These are phyloP conservation scores for Galerucella pusilla DNA, from an alignment of 2,888 invertebrate species.

Conservation along the genomic window DNA sequence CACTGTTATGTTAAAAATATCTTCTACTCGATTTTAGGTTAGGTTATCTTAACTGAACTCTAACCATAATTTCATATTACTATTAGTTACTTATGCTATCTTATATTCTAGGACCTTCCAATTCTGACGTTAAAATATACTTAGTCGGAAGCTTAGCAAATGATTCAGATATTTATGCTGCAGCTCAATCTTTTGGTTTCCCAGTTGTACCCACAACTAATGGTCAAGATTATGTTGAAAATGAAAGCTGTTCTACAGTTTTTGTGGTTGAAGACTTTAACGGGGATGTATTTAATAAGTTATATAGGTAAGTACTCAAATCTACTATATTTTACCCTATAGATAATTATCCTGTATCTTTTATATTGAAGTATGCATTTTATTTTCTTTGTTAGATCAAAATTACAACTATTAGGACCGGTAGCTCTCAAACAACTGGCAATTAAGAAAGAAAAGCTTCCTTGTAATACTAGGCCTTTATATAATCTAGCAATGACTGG, in stretches of 20 bases:
- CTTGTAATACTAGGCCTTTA: constrained; percentile 82
- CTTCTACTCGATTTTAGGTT: constrained; percentile 31
- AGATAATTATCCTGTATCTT: too few species aligned
- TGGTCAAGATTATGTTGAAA: constrained; percentile 71
- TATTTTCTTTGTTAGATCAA: constrained; percentile 62
- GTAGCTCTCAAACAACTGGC: constrained; percentile 83
- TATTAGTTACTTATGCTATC: not conserved
- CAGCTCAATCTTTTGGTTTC: constrained; percentile 73
- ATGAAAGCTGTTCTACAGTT: constrained; percentile 72
- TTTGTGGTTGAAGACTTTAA: constrained; percentile 82
- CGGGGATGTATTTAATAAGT: constrained; percentile 75
- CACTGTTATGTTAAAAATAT: constrained; percentile 23
- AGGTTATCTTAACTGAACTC: constrained; percentile 56
- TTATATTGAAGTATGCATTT: not conserved
- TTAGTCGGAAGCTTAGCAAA: constrained; percentile 70
- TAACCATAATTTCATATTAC: constrained; percentile 51
- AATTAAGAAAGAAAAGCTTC: constrained; percentile 77
- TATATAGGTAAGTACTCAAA: constrained; percentile 62
- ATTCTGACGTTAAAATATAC: constrained; percentile 72
- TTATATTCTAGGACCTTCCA: constrained; percentile 51
- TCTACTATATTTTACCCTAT: too few species aligned
- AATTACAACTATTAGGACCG: constrained; percentile 82
- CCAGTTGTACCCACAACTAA: constrained; percentile 73
- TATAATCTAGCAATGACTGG: constrained; percentile 91
- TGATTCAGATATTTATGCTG: constrained; percentile 68